Evolutionary conservation across 2,113 vertebrate species (phyloP).

Genomic region (Glaucomys volans): DNA sequence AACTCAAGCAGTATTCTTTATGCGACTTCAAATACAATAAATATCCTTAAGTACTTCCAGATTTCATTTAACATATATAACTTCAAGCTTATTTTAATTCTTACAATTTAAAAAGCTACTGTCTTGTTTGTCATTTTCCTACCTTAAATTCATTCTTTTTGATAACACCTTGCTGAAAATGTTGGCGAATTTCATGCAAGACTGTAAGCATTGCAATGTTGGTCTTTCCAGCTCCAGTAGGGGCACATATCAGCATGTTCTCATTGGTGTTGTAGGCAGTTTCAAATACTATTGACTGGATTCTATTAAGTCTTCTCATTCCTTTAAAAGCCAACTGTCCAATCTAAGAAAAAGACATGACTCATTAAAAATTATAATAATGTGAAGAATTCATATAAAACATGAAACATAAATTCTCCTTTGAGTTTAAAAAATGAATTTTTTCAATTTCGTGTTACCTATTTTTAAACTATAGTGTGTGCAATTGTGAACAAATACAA

Average conservation of each 20-base stretch:
- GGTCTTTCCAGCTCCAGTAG: conserved; percentile 98
- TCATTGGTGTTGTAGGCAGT: conserved; percentile 99
- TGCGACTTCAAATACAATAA: conserved; percentile 74
- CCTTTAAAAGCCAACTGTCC: conserved; percentile 98
- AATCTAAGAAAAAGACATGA: conserved; percentile 87
- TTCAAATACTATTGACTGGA: conserved; percentile 98
- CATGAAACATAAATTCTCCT: not conserved
- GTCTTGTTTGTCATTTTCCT: conserved; percentile 72
- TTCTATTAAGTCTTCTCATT: conserved; percentile 95
- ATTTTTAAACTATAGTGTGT: not conserved
- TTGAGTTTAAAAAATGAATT: not conserved
- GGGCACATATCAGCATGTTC: conserved; percentile 97
- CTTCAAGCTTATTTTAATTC: conserved; percentile 53
- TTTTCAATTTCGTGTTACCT: not conserved
- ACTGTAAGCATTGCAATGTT: conserved; percentile 98
- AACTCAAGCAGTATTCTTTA: conserved; percentile 79
- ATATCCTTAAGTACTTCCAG: conserved; percentile 77
- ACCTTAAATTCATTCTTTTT: conserved; percentile 99
- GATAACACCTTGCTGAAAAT: conserved; percentile 95
- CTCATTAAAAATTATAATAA: not conserved
- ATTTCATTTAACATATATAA: conserved; percentile 64
- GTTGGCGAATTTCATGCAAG: conserved; percentile 97
- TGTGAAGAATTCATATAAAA: not conserved
- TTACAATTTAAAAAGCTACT: conserved; percentile 72
- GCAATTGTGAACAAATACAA: not conserved